Conservation (phyloP, 2,113 vertebrate species). For the Psophia crepitans region DNA sequence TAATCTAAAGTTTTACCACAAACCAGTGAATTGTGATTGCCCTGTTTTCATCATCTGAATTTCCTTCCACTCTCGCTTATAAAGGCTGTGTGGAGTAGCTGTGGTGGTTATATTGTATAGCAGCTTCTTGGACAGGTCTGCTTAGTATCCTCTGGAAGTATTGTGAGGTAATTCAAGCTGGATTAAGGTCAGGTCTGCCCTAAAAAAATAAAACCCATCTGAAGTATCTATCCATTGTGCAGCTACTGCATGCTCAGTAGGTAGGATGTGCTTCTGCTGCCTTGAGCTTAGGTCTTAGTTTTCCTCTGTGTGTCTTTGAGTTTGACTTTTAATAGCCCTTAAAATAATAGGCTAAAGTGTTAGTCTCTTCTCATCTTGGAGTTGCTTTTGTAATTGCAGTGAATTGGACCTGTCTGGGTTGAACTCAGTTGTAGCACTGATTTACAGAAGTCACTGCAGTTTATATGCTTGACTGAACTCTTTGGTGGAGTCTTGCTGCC, state of each 20-base stretch:
- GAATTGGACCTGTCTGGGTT: not conserved
- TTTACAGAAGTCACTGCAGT: not conserved
- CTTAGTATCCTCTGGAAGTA: not conserved
- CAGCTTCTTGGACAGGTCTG: not conserved
- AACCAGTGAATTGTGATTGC: not conserved
- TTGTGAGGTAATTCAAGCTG: not conserved
- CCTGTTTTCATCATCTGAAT: not conserved
- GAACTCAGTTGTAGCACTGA: not conserved
- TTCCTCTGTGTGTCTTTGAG: not conserved
- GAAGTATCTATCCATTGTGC: not conserved
- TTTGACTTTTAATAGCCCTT: not conserved
- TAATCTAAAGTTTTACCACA: not conserved
- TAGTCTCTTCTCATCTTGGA: not conserved
- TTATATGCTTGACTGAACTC: not conserved
- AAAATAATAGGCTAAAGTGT: not conserved
- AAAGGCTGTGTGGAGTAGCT: not conserved
- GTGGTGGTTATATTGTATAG: not conserved
- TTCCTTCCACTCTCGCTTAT: not conserved
- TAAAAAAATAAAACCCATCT: not conserved
- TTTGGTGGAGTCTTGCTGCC: not conserved
- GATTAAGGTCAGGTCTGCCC: constrained; percentile 14
- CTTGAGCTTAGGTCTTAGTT: not conserved
- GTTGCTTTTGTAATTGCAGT: not conserved
- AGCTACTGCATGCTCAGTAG: not conserved
- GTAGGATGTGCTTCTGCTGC: not conserved